Evolutionary conservation across 1,140 invertebrate species (phyloP).

Genomic region (Zophobas morio): DNA sequence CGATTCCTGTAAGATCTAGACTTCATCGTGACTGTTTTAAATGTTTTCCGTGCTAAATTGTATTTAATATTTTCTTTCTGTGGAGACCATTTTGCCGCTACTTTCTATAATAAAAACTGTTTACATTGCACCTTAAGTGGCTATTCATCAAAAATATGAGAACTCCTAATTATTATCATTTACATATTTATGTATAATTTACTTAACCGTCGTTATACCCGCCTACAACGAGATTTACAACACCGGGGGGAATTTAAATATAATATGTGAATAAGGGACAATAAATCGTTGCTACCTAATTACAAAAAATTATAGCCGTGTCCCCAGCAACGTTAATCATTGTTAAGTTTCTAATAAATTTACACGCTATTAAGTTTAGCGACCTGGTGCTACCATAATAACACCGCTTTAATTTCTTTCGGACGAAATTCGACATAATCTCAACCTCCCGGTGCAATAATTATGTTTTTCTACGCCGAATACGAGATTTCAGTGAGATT

Average conservation of each 20-base stretch:
- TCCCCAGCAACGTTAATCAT: constrained; percentile 23
- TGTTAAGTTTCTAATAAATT: constrained; percentile 8
- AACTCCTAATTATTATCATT: constrained; percentile 1
- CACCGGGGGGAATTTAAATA: constrained; percentile 2
- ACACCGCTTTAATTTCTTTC: constrained; percentile 4
- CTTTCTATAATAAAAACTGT: too few relatives aligned
- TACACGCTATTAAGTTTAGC: constrained; percentile 9
- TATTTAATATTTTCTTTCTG: not conserved
- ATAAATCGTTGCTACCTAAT: constrained; percentile 27
- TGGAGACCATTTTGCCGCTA: not conserved
- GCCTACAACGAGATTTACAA: constrained; percentile 10
- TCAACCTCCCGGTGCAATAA: constrained; percentile 7
- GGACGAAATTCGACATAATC: constrained; percentile 2
- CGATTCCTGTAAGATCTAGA: too few relatives aligned
- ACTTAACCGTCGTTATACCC: not conserved
- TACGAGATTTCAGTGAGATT: not conserved
- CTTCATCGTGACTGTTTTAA: too few relatives aligned
- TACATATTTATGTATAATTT: constrained; percentile 32
- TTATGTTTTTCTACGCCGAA: not conserved
- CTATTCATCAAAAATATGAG: too few relatives aligned
- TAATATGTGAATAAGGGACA: constrained; percentile 9
- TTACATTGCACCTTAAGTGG: too few relatives aligned
- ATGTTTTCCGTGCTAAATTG: too few relatives aligned
- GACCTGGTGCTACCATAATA: not conserved
- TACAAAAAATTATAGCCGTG: constrained; percentile 28